These are phyloP conservation scores for Zoanthus sansibaricus DNA, from an alignment of 92 coral and sea anemone genomes.

Conservation along the genomic window DNA sequence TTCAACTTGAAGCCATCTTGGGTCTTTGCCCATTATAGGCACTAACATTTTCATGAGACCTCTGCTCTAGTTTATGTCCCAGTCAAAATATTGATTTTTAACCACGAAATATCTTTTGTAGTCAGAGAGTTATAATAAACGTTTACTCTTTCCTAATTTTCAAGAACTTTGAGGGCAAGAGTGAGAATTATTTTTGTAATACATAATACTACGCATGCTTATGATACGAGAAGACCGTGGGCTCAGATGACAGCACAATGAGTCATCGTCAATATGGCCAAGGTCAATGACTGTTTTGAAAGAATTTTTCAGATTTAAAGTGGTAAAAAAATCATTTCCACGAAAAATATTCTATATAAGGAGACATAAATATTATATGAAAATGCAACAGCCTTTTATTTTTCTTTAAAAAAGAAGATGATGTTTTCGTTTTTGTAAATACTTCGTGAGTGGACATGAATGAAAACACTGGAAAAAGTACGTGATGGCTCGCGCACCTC, in stretches of 20 bases:
- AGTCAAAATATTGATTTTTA: slow-evolving; percentile 40
- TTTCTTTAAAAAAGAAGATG: not conserved
- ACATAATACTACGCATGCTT: slow-evolving; percentile 76
- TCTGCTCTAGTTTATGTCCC: slow-evolving; percentile 40
- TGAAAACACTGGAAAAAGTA: slow-evolving; percentile 71
- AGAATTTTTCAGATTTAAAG: not conserved
- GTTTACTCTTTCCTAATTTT: slow-evolving; percentile 67
- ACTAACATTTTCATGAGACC: slow-evolving; percentile 83
- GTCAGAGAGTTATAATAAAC: slow-evolving; percentile 54
- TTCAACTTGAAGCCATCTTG: slow-evolving; percentile 99
- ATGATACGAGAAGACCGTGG: slow-evolving; percentile 62
- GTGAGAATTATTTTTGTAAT: slow-evolving; percentile 69
- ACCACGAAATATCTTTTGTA: slow-evolving; percentile 53
- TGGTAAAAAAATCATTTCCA: not conserved
- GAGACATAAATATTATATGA: not conserved
- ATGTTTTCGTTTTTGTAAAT: slow-evolving; percentile 28
- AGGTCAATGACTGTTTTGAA: slow-evolving; percentile 36
- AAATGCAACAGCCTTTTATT: not conserved
- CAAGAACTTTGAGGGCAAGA: slow-evolving; percentile 77
- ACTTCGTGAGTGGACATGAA: slow-evolving; percentile 42
- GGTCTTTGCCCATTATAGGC: slow-evolving; percentile 98
- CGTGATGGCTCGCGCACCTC: slow-evolving; percentile 93
- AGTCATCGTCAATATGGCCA: slow-evolving; percentile 73
- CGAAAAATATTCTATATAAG: not conserved
- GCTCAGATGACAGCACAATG: slow-evolving; percentile 95